Evolutionary conservation across 2,113 vertebrate genomes (phyloP).

Genomic region (human (Homo sapiens)): GRCh38 chr17:20141501-20142000

Average conservation of each 20-base stretch:
- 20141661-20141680: neutral
- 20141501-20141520: neutral
- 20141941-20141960: conserved; percentile 35
- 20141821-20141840: neutral
- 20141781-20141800: neutral
- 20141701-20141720: neutral
- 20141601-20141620: neutral
- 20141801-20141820: neutral
- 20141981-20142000: neutral
- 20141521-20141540: neutral
- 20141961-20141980: neutral
- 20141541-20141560: neutral
- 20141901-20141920: conserved; percentile 5
- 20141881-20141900: neutral
- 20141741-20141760: neutral
- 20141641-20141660: neutral
- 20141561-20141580: neutral
- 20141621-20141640: neutral
- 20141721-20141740: neutral
- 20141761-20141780: neutral
- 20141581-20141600: neutral
- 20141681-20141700: neutral
- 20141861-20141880: neutral
- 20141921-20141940: conserved; percentile 4
- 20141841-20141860: neutral